A percentile compares a stretch with the other conserved stretches of the same genome.
These are phyloP conservation scores for Fregetta grallaria DNA, from an alignment of 2,113 vertebrate species.

Conservation along the genomic window DNA sequence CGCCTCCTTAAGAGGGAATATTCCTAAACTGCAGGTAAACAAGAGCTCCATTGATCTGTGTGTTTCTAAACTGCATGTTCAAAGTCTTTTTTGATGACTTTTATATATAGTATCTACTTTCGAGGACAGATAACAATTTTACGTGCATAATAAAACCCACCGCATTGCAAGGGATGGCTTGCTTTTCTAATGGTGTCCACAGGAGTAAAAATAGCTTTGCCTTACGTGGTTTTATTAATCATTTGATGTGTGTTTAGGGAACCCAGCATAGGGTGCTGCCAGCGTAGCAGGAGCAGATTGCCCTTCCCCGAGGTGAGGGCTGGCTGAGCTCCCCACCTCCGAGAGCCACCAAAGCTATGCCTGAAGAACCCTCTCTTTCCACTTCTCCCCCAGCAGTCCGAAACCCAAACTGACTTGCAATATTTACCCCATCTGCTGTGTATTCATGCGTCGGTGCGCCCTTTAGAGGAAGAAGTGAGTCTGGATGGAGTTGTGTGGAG, in stretches of 20 bases:
- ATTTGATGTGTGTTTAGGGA: background rate
- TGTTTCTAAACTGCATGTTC: background rate
- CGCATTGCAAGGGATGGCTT: background rate
- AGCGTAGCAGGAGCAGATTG: background rate
- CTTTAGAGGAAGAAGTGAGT: background rate
- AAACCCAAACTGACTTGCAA: background rate
- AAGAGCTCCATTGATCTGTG: background rate
- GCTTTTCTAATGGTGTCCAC: background rate
- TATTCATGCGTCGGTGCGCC: fast-evolving
- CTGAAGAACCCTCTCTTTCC: background rate
- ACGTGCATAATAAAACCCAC: background rate
- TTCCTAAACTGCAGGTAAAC: background rate
- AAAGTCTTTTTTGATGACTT: background rate
- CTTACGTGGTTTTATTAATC: background rate
- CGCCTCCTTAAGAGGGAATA: background rate
- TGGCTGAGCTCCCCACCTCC: background rate
- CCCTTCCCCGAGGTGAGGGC: background rate
- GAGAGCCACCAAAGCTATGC: background rate
- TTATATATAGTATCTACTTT: background rate
- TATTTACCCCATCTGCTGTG: background rate
- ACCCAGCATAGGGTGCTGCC: background rate
- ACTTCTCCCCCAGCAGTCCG: fast-evolving
- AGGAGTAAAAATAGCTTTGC: background rate
- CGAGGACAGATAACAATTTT: background rate
- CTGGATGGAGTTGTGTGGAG: background rate